These are phyloP conservation scores for Pipistrellus kuhlii DNA, from an alignment of 2,797 vertebrate genomes.

Conservation along the genomic window DNA sequence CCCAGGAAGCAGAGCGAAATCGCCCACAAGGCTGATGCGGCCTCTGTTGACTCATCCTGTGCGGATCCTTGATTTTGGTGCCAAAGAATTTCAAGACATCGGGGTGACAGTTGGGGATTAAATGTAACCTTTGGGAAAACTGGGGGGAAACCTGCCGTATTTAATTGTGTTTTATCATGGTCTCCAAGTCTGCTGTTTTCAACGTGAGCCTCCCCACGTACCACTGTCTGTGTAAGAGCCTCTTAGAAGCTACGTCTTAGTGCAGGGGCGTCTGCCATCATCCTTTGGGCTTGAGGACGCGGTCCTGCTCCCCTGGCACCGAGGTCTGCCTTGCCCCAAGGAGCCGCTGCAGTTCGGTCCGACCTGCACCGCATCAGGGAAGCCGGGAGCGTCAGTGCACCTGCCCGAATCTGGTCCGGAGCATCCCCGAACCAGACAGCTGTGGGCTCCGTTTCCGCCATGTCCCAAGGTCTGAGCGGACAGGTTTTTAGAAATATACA, in stretches of 20 bases:
- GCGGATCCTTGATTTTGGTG: slow-evolving; percentile 13
- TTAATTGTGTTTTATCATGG: slow-evolving; percentile 13
- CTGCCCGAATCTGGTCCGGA: background rate
- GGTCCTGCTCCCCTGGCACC: background rate
- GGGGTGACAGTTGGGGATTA: background rate
- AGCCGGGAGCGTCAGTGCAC: background rate
- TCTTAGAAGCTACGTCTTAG: slow-evolving; percentile 10
- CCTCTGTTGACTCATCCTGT: background rate
- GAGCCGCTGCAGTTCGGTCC: background rate
- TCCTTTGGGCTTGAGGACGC: background rate
- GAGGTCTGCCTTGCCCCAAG: background rate
- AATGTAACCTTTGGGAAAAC: slow-evolving; percentile 56
- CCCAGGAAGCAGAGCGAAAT: background rate
- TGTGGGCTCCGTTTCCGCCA: background rate
- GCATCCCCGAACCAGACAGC: background rate
- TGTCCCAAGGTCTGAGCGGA: background rate
- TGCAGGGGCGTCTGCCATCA: slow-evolving; percentile 11
- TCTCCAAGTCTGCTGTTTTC: slow-evolving; percentile 46
- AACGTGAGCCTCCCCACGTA: slow-evolving; percentile 2
- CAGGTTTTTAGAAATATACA: background rate
- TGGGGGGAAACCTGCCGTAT: slow-evolving; percentile 19
- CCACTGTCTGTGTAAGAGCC: slow-evolving; percentile 16
- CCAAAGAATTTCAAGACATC: slow-evolving; percentile 39
- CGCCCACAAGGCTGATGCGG: background rate
- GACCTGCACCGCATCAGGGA: slow-evolving; percentile 7